Conservation (phyloP, 2,113 vertebrate genomes). For the Polypterus senegalus region DNA sequence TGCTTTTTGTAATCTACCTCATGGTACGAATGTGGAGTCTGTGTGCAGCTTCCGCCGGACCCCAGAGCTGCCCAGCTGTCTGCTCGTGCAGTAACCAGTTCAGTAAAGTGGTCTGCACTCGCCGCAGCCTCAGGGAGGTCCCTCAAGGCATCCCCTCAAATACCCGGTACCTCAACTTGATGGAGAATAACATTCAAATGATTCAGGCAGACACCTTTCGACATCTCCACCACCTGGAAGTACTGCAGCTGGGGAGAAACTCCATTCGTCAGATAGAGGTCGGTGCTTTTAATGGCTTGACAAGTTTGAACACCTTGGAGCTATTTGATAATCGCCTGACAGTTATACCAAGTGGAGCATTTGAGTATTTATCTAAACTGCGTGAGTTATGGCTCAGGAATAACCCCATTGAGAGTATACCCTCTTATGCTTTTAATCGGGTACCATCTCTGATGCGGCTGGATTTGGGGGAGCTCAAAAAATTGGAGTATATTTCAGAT, state of each 20-base stretch:
- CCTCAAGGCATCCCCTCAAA: constrained; percentile 84
- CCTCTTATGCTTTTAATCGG: constrained; percentile 92
- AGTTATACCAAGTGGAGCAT: constrained; percentile 92
- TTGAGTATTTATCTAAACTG: constrained; percentile 93
- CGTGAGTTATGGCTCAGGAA: constrained; percentile 92
- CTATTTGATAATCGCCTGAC: constrained; percentile 96
- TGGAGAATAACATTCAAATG: constrained; percentile 95
- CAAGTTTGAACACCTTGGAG: constrained; percentile 95
- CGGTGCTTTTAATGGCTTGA: constrained; percentile 89
- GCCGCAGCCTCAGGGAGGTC: constrained; percentile 73
- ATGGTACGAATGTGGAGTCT: constrained; percentile 77
- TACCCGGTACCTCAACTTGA: constrained; percentile 90
- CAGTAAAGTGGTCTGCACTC: constrained; percentile 94
- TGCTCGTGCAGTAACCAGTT: constrained; percentile 96
- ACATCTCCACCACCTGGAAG: constrained; percentile 89
- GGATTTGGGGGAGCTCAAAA: constrained; percentile 88
- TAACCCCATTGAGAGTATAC: constrained; percentile 97
- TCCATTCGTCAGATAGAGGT: constrained; percentile 94
- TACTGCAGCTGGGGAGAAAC: constrained; percentile 89
- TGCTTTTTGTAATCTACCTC: constrained; percentile 80
- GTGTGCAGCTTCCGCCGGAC: constrained; percentile 64
- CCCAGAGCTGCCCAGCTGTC: constrained; percentile 84
- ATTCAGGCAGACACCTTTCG: constrained; percentile 94
- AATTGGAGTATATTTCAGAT: constrained; percentile 92
- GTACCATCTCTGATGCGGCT: constrained; percentile 92